Evolutionary conservation across 2,888 invertebrate species (phyloP).

Genomic region (Melanophora roralis): DNA sequence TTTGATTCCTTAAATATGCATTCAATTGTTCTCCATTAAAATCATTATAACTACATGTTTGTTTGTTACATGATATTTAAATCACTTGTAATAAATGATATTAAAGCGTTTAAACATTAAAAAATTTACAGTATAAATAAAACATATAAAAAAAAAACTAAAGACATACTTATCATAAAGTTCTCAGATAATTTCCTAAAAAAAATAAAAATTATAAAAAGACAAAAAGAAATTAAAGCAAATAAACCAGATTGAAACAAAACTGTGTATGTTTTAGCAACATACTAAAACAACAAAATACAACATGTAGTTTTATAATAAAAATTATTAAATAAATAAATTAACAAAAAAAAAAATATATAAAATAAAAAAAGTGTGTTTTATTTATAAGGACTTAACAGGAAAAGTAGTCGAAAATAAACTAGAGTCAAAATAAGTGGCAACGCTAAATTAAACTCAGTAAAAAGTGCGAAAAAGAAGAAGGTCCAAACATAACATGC

Average conservation of each 20-base stretch:
- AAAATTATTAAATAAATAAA: slow-evolving; percentile 47
- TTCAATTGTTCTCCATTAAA: too few relatives aligned
- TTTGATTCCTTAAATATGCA: too few relatives aligned
- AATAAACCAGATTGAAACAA: too few relatives aligned
- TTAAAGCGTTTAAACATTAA: slow-evolving; percentile 25
- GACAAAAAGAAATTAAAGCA: slow-evolving; percentile 15
- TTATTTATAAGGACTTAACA: too few relatives aligned
- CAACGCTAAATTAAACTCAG: too few relatives aligned
- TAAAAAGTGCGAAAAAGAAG: too few relatives aligned
- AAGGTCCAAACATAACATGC: too few relatives aligned
- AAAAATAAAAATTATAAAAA: slow-evolving; percentile 19
- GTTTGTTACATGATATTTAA: slow-evolving; percentile 42
- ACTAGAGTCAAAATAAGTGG: too few relatives aligned
- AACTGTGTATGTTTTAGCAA: slow-evolving; percentile 59
- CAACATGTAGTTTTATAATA: slow-evolving; percentile 61
- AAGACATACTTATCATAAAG: slow-evolving; percentile 25
- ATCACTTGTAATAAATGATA: slow-evolving; percentile 46
- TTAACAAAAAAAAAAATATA: slow-evolving; percentile 36
- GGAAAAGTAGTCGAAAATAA: too few relatives aligned
- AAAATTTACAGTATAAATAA: slow-evolving; percentile 5
- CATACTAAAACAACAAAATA: slow-evolving; percentile 51
- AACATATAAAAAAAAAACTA: slow-evolving; percentile 19
- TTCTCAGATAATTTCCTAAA: slow-evolving; percentile 34
- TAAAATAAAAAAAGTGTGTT: too few relatives aligned
- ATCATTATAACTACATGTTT: slow-evolving; percentile 43